Base-by-base conservation (phyloP, 2,797 vertebrate genomes). In the Peromyscus melanophrys region DNA sequence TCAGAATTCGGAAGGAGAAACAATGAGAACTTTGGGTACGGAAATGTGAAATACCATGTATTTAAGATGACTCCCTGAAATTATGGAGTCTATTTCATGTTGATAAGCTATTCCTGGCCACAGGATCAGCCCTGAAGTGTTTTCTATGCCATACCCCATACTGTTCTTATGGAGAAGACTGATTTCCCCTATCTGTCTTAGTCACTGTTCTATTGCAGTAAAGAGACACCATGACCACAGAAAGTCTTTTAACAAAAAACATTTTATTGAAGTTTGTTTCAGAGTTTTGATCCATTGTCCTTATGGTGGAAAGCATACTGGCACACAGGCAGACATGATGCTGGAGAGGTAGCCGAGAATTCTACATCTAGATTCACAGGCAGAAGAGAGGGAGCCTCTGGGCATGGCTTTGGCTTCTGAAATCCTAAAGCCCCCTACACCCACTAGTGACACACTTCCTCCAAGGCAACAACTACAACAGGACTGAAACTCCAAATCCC, bases 71-170 rank as follows among this genome's bases (percentile, higher is more conserved):
- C 0, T 76, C 29, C 57, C 4, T 90, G 10, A 1, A 65, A 61
- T 40, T 17, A 52, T 78, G 46, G 23, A 59, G 1, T 59, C 55
- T 29, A 4, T 82, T 82, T 40, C 3, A 27, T 59, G 6, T 37
- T 59, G 13, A n/a, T 40, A n/a, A 59, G 27, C 55, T 37, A 16
- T 23, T 10, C 14, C 37, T 82, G 57, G 2, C n/a, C 55, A 59
- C 0, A 1, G 13, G n/a, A 82, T 16, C 1, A 1, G 3, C 19
- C 9, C 37, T 43, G 4, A 2, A 63, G 27, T 63, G 2, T 4
- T 83, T 43, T 63, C 29, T 40, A 31, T 29, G 14, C 25, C 57
- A 19, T 29, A 14, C 25, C 55, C 13, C 31, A 43, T 40, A 29
- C 1, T 4, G 31, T 40, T 59, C 7, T 37, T 37, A 57, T 57